These are phyloP conservation scores for Lasioglossum lativentre DNA, from an alignment of 2,888 invertebrate species.

Conservation along the genomic window DNA sequence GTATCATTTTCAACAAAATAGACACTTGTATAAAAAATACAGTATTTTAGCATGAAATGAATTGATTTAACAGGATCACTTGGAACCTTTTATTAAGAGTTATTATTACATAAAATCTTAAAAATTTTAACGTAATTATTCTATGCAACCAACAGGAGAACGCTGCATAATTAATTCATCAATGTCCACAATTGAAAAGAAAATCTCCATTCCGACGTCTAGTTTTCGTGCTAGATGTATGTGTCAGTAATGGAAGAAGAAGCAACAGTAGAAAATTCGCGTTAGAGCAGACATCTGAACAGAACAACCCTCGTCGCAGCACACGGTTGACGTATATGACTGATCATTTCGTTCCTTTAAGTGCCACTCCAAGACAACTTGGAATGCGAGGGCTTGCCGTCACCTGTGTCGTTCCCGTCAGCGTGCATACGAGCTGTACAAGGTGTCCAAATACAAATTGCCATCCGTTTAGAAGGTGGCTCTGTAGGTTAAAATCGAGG, in stretches of 20 bases:
- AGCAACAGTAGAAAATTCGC: constrained; percentile 1
- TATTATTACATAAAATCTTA: too few species aligned
- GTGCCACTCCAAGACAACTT: constrained; percentile 6
- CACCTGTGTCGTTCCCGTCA: constrained; percentile 6
- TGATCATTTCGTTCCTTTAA: constrained; percentile 16
- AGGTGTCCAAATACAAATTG: neutral
- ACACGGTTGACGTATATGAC: constrained; percentile 8
- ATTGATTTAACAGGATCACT: too few species aligned
- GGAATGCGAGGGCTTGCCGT: neutral
- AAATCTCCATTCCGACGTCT: neutral
- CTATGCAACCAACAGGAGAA: too few species aligned
- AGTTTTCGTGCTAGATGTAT: neutral
- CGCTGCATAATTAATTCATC: too few species aligned
- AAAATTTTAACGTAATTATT: too few species aligned
- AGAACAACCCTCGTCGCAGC: neutral
- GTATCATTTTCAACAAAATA: neutral
- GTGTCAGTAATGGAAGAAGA: neutral
- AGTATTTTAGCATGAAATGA: too few species aligned
- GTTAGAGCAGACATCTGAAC: neutral
- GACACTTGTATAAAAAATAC: neutral
- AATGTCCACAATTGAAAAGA: neutral
- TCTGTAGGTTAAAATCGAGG: too few species aligned
- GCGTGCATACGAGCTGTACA: neutral
- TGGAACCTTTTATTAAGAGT: too few species aligned
- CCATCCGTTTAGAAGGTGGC: neutral